Conservation (phyloP, 2,888 invertebrate genomes). For the Bembecia ichneumoniformis region DNA sequence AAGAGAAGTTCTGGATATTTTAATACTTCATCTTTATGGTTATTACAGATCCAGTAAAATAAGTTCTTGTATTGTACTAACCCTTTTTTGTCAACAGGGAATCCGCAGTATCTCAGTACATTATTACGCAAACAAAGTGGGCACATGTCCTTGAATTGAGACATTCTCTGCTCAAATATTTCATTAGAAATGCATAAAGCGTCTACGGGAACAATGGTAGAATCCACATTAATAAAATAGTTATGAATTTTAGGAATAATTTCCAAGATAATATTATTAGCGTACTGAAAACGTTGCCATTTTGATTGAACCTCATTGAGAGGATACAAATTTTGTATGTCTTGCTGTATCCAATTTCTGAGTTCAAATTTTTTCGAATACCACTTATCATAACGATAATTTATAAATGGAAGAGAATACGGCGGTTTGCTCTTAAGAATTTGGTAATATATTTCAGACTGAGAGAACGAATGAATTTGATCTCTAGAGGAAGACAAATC, state of each 20-base stretch:
- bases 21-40: conserved; percentile 64
- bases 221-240: conserved; percentile 60
- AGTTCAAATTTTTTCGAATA: conserved; percentile 30
- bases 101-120: conserved; percentile 42
- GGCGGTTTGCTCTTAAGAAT: conserved; percentile 41
- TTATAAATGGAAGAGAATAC: conserved; percentile 47
- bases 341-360: conserved; percentile 61
- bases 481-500: conserved; percentile 53
- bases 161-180: conserved; percentile 63
- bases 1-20: conserved; percentile 52
- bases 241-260: conserved; percentile 56
- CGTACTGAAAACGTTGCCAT: conserved; percentile 68
- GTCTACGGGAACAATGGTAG: conserved; percentile 58
- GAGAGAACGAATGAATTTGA: conserved; percentile 46
- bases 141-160: conserved; percentile 68
- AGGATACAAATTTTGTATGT: conserved; percentile 67
- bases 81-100: conserved; percentile 66
- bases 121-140: conserved; percentile 69
- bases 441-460: conserved; percentile 39
- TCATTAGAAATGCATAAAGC: conserved; percentile 71
- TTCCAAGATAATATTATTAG: conserved; percentile 38
- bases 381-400: conserved; percentile 58
- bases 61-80: conserved; percentile 66
- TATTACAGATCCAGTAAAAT: conserved; percentile 75
- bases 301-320: conserved; percentile 63